Conservation (phyloP, 2,888 invertebrate species). For the Mycogona germanica region DNA sequence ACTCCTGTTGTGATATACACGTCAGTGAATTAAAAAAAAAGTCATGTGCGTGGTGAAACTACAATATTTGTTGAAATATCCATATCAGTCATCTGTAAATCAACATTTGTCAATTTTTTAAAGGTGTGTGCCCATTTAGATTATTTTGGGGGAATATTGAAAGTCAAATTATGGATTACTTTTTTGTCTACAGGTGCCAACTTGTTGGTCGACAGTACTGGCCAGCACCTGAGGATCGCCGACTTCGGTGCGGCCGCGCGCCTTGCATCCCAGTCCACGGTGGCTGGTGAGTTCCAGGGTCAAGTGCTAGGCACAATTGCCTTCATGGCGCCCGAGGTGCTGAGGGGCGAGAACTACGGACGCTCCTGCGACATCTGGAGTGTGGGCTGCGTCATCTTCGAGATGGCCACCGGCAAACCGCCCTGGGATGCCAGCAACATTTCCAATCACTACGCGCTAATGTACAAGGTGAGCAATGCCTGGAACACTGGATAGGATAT, state of each 20-base stretch:
- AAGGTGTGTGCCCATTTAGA: not conserved
- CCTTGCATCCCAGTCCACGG: conserved; percentile 34
- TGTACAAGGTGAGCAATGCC: conserved; percentile 36
- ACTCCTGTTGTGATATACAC: no score
- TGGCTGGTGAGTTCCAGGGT: conserved; percentile 37
- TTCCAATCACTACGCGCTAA: conserved; percentile 38
- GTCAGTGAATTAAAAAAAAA: no score
- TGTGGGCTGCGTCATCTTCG: conserved; percentile 38
- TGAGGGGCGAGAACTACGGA: conserved; percentile 38
- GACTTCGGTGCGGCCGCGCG: conserved; percentile 39
- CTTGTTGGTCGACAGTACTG: conserved; percentile 38
- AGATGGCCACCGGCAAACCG: conserved; percentile 39
- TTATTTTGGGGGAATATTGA: not conserved
- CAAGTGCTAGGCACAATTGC: conserved; percentile 39
- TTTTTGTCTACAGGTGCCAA: conserved; percentile 33
- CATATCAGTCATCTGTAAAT: no score
- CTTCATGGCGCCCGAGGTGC: conserved; percentile 42
- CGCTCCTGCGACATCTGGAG: conserved; percentile 40
- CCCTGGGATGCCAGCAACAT: conserved; percentile 38
- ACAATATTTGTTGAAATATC: no score
- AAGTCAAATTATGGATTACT: no score
- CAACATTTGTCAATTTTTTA: no score
- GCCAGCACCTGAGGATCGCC: conserved; percentile 36
- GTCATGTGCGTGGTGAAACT: no score
- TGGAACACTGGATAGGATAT: no score